Evolutionary conservation across 2,888 invertebrate species (phyloP).

Genomic region (Cerastoderma edule): DNA sequence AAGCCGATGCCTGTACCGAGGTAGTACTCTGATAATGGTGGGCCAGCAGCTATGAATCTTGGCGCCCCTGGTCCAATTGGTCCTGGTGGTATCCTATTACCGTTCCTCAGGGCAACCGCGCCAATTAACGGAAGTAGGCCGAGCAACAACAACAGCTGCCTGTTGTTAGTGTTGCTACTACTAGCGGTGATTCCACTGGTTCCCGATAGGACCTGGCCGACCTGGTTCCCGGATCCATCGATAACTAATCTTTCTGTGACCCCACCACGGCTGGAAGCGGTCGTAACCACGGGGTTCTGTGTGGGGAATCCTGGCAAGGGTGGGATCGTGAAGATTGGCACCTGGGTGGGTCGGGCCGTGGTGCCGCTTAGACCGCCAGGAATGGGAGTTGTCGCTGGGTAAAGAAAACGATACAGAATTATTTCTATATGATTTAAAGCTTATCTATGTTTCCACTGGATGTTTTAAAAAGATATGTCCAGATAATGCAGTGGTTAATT

Average conservation of each 20-base stretch:
- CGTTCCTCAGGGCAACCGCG: constrained; percentile 34
- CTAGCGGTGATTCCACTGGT: neutral
- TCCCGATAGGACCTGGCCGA: neutral
- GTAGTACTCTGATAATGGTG: constrained; percentile 31
- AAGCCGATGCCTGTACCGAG: constrained; percentile 38
- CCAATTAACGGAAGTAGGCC: constrained; percentile 49
- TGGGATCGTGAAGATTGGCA: constrained; percentile 40
- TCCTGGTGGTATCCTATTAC: neutral
- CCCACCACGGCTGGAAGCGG: neutral
- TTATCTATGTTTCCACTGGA: too few relatives aligned
- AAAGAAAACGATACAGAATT: neutral
- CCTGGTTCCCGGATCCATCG: constrained; percentile 20
- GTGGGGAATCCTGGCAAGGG: neutral
- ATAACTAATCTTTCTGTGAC: constrained; percentile 31
- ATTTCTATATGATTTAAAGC: neutral
- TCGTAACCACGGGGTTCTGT: constrained; percentile 2
- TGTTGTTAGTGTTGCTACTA: constrained; percentile 23
- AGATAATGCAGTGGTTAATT: too few relatives aligned
- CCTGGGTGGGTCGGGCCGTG: constrained; percentile 22
- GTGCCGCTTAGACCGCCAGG: constrained; percentile 21
- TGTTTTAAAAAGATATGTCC: too few relatives aligned
- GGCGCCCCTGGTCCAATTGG: neutral
- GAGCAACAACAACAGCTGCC: constrained; percentile 40
- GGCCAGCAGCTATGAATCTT: constrained; percentile 5
- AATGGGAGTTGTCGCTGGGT: constrained; percentile 1